phyloP scores from a whole-genome alignment of 2,113 vertebrate genomes.

The Oxygymnocypris stewartii region DNA sequence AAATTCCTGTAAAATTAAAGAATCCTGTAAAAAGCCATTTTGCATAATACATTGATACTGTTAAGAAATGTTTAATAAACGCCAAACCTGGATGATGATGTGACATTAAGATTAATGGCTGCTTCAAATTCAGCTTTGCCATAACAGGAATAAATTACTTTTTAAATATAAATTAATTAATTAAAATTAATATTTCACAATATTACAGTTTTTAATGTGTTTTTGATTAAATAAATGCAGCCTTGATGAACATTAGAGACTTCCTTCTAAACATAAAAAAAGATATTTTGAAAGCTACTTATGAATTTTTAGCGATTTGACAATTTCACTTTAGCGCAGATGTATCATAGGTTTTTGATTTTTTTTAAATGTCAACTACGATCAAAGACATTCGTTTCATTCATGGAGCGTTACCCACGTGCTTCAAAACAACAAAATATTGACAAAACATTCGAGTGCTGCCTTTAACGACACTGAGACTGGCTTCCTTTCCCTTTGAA shows the following conservation, averaged over 20 bases:
- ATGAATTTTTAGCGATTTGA: neutral
- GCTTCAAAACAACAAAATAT: slow-evolving; percentile 62
- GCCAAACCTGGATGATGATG: neutral
- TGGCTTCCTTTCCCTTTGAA: slow-evolving; percentile 55
- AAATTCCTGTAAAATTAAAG: neutral
- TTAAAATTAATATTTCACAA: neutral
- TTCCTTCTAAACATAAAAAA: neutral
- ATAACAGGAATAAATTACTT: neutral
- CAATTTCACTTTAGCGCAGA: neutral
- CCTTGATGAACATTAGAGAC: neutral
- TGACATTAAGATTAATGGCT: neutral
- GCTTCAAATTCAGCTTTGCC: neutral
- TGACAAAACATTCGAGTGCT: slow-evolving; percentile 67
- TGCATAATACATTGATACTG: neutral
- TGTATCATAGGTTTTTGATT: neutral
- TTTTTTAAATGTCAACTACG: slow-evolving; percentile 47
- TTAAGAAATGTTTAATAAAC: neutral
- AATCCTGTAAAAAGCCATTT: neutral
- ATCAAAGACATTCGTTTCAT: slow-evolving; percentile 3
- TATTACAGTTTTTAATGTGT: neutral
- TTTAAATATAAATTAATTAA: neutral
- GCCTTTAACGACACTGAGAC: slow-evolving; percentile 66
- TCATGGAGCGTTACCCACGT: slow-evolving; percentile 51
- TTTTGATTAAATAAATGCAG: neutral
- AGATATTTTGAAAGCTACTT: neutral